A percentile compares a stretch with the other conserved stretches of the same genome.
Conservation (phyloP, 2,113 vertebrate genomes). For the Bujurquina vittata region DNA sequence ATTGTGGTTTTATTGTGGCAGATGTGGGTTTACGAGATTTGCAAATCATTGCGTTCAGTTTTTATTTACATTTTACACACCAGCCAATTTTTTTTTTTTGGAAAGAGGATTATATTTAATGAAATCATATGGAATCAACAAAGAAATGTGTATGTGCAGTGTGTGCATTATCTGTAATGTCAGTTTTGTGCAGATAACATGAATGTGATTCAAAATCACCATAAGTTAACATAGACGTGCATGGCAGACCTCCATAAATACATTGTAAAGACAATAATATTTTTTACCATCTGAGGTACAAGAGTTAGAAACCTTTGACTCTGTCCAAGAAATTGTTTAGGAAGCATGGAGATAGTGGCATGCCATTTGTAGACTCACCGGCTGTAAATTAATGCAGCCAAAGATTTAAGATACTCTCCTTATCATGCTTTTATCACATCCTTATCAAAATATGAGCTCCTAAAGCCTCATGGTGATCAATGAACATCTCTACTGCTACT, state of each 20-base stretch:
- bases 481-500: conserved; percentile 71
- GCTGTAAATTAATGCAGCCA: conserved; percentile 73
- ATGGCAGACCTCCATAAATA: background rate
- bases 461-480: conserved; percentile 57
- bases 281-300: no score
- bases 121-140: background rate
- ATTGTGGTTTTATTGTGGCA: background rate
- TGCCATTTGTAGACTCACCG: conserved; percentile 36
- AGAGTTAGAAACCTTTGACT: background rate
- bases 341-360: conserved; percentile 22
- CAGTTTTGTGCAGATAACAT: background rate
- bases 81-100: background rate
- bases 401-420: conserved; percentile 74
- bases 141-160: background rate
- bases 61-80: background rate
- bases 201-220: background rate
- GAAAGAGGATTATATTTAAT: background rate
- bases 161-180: background rate
- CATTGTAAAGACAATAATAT: background rate
- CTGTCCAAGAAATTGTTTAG: conserved; percentile 42
- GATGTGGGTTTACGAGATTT: background rate
- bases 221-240: background rate
- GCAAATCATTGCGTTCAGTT: background rate
- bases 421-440: conserved; percentile 72
- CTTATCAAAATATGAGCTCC: conserved; percentile 76